Evolutionary conservation across 2,888 invertebrate species (phyloP).

Genomic region (Tryphoninae sp.): DNA sequence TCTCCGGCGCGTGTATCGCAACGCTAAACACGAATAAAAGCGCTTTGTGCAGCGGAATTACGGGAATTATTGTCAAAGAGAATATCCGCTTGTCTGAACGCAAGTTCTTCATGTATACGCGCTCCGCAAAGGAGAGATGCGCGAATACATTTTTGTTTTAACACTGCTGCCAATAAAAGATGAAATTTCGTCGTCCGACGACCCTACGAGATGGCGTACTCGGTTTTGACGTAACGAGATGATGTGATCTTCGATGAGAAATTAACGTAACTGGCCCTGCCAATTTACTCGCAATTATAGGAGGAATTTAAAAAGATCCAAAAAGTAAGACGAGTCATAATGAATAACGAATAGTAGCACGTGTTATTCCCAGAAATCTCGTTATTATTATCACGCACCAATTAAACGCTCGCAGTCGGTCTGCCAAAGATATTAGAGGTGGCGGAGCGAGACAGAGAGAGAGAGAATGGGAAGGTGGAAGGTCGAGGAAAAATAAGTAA

Average conservation of each 20-base stretch:
- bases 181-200: neutral
- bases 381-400: constrained; percentile 72
- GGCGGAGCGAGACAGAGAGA: constrained; percentile 72
- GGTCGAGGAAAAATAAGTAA: constrained; percentile 78
- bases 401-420: constrained; percentile 77
- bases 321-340: constrained; percentile 7
- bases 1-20: constrained; percentile 49
- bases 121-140: neutral
- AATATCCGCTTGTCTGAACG: constrained; percentile 54
- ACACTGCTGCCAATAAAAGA: constrained; percentile 7
- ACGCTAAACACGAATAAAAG: constrained; percentile 59
- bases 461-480: constrained; percentile 41
- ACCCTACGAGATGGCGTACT: neutral
- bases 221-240: too few species aligned
- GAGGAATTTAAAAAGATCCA: neutral
- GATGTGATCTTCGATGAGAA: too few species aligned
- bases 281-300: too few species aligned
- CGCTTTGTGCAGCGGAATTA: constrained; percentile 56
- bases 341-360: neutral
- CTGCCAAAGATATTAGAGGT: constrained; percentile 79
- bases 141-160: constrained; percentile 4
- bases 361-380: constrained; percentile 44
- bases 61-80: constrained; percentile 61
- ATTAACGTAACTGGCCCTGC: too few species aligned
- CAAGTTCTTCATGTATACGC: constrained; percentile 6